Base-by-base conservation (phyloP, 2,888 invertebrate genomes). In the Metacarcinus magister region DNA sequence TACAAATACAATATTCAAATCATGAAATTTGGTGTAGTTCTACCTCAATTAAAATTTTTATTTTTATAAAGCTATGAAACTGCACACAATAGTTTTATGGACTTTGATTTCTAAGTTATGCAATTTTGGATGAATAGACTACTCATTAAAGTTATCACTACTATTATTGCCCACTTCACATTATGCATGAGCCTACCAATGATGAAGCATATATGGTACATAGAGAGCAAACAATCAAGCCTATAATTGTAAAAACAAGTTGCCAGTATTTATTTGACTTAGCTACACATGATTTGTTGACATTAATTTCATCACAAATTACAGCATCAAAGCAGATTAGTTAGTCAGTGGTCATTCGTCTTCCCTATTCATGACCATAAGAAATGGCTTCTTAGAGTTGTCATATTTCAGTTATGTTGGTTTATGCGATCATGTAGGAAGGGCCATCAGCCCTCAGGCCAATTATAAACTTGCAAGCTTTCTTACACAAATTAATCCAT, bases 91-190 rank as follows among this genome's bases (percentile, higher is more conserved):
- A 39, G 28, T 19, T 39, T 87, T 32, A n/a, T 28, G n/a, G 75
- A 75, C 75, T 87, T 87, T 39, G 16, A 39, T 87, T 87, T 87
- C 39, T 87, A 75, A 28, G 87, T 39, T 39, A 87, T 39, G 16
- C 32, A 39, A 87, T 87, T 87, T 87, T 87, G 87, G 39, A 28
- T 32, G 87, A 87, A 87, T 87, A 10, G 16, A 39, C 87, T 87
- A 87, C 87, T 87, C 87, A 87, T 87, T 87, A 39, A 87, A 87
- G 87, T 87, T 75, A 87, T 16, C 39, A 87, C 87, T 87, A 87
- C 87, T 39, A 19, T 87, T 39, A 87, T 39, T 87, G 39, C 87
- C 87, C 87, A 87, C 87, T 39, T 87, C 39, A 87, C 39, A 87
- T 87, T 39, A 87, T 87, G 87, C 87, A 87, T 39, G 39, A 87